A percentile compares a stretch with the other conserved stretches of the same genome.
Conservation (phyloP, 64 coral and sea anemone species). For the Porites australiensis region DNA sequence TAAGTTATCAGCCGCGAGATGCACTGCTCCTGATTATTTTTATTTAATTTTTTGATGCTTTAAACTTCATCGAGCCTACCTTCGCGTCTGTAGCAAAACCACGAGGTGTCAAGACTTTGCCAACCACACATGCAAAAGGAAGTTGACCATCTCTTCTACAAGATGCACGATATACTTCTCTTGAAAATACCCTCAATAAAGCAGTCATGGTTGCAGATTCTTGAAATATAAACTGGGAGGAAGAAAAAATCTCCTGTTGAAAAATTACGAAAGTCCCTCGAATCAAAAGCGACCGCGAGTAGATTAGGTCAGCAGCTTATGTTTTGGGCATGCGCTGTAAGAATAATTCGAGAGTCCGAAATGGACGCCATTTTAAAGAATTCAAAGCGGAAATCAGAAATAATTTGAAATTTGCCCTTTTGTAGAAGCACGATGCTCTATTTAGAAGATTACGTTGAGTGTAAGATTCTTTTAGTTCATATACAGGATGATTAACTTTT, state of each 20-base stretch:
- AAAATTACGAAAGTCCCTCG: not conserved
- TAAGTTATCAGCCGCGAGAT: too few species aligned
- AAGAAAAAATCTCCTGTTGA: too few species aligned
- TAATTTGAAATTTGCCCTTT: not conserved
- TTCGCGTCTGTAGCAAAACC: slow-evolving; percentile 11
- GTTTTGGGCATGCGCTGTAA: not conserved
- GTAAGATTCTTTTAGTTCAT: slow-evolving; percentile 43
- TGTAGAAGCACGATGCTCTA: slow-evolving; percentile 78
- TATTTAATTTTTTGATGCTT: too few species aligned
- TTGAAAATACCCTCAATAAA: not conserved
- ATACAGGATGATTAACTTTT: not conserved
- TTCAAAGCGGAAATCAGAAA: not conserved
- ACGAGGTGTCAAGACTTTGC: not conserved
- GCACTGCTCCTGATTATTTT: too few species aligned
- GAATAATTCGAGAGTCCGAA: not conserved
- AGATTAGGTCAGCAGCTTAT: not conserved
- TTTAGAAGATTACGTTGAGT: slow-evolving; percentile 91
- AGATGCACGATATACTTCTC: not conserved
- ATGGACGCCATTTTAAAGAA: slow-evolving; percentile 48
- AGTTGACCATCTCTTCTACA: not conserved
- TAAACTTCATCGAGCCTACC: not conserved
- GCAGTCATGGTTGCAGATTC: slow-evolving; percentile 1
- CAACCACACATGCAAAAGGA: not conserved
- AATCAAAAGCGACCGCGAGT: not conserved
- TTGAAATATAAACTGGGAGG: not conserved